These are phyloP conservation scores for Cliona cf. orientalis DNA, from an alignment of 37 sponge, comb jelly and placozoan species.

Conservation along the genomic window DNA sequence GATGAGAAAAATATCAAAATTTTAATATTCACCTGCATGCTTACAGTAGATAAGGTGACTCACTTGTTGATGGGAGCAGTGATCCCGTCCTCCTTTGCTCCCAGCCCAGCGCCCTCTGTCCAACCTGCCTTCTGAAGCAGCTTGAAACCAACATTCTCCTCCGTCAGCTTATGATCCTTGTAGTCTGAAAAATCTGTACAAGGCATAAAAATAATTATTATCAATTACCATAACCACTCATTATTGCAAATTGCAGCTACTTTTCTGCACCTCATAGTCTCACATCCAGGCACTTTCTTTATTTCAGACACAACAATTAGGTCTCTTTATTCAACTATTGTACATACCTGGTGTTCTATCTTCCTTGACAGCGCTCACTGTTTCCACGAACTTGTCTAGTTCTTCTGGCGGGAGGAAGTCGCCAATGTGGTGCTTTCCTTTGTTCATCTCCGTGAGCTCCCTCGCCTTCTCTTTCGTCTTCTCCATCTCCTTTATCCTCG, in stretches of 20 bases:
- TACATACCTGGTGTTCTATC: slow-evolving; percentile 51
- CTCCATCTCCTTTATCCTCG: slow-evolving; percentile 79
- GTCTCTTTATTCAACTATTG: neutral
- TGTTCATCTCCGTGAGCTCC: slow-evolving; percentile 62
- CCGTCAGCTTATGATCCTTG: slow-evolving; percentile 73
- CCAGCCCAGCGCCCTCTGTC: slow-evolving; percentile 94
- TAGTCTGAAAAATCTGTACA: slow-evolving; percentile 80
- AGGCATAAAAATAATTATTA: slow-evolving; percentile 6
- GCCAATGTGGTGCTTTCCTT: slow-evolving; percentile 95
- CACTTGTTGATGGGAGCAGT: slow-evolving; percentile 91
- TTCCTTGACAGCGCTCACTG: slow-evolving; percentile 70
- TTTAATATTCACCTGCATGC: neutral
- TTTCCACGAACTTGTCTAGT: slow-evolving; percentile 84
- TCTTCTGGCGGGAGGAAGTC: slow-evolving; percentile 96
- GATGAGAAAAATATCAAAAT: neutral
- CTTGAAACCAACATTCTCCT: slow-evolving; percentile 93
- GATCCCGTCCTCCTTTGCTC: slow-evolving; percentile 85
- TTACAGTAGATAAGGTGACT: slow-evolving; percentile 1
- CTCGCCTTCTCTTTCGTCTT: slow-evolving; percentile 57
- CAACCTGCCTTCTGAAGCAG: slow-evolving; percentile 98
- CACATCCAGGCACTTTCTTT: neutral
- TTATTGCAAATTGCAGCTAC: neutral
- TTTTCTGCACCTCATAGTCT: neutral
- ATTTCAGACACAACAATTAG: neutral
- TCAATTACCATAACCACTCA: too few relatives aligned